These are phyloP conservation scores for Nestor notabilis DNA, from an alignment of 2,113 vertebrate species.

Conservation along the genomic window DNA sequence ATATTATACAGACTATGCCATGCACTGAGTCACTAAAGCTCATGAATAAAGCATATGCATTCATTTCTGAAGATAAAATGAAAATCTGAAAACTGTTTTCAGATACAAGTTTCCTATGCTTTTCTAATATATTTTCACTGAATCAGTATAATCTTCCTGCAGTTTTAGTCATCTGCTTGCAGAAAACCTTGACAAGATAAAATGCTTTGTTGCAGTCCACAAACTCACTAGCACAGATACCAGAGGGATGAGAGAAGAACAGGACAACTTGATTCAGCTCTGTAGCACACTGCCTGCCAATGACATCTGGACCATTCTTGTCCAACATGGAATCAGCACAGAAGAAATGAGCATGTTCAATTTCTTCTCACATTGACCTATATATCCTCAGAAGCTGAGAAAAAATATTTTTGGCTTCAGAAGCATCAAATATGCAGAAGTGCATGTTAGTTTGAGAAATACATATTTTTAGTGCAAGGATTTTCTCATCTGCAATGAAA, in stretches of 20 bases:
- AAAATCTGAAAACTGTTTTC: neutral
- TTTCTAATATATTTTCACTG: neutral
- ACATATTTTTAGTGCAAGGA: neutral
- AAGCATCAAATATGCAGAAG: neutral
- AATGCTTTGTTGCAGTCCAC: neutral
- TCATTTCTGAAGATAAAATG: neutral
- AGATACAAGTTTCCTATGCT: neutral
- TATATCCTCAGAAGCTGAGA: neutral
- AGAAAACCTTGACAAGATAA: neutral
- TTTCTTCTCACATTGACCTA: neutral
- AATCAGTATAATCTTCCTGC: neutral
- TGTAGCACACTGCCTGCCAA: neutral
- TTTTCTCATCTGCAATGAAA: neutral
- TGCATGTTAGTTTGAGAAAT: neutral
- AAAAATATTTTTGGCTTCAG: neutral
- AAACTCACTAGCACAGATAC: neutral
- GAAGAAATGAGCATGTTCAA: neutral
- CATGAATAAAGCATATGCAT: slow-evolving; percentile 39
- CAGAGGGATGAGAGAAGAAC: neutral
- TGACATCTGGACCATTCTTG: neutral
- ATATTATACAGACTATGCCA: neutral
- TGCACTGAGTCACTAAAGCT: slow-evolving; percentile 48
- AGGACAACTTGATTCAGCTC: neutral
- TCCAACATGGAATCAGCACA: neutral
- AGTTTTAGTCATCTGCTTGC: neutral